Conservation (phyloP, 92 coral and sea anemone species). For the Siderastrea siderea region DNA sequence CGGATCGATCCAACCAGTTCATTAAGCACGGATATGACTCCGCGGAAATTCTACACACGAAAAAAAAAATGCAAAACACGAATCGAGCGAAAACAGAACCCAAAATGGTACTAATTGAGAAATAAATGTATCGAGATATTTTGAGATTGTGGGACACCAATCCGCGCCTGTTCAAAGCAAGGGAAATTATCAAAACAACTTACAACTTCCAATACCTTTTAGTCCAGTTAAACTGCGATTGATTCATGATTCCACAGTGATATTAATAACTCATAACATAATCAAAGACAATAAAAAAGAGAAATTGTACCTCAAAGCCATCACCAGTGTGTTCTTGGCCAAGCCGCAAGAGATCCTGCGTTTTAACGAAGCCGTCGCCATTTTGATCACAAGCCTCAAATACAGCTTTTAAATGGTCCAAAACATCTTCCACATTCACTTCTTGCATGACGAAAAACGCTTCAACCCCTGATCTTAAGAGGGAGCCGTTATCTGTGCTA, state of each 20-base stretch:
- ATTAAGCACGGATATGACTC: background rate
- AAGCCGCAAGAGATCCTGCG: conserved; percentile 93
- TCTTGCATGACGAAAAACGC: conserved; percentile 7
- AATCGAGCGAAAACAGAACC: background rate
- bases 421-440: conserved; percentile 70
- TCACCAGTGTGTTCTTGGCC: conserved; percentile 88
- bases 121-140: background rate
- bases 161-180: background rate
- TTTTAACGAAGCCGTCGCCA: conserved; percentile 99
- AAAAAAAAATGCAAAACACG: background rate
- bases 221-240: conserved; percentile 12
- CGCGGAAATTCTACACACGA: background rate
- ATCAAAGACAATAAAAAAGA: conserved; percentile 6
- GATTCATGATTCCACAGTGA: background rate
- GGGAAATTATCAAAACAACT: conserved; percentile 1
- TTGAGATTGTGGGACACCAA: background rate
- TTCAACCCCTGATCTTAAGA: conserved; percentile 23
- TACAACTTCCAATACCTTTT: background rate
- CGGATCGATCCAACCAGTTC: background rate
- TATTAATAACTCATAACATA: background rate
- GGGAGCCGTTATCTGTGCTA: conserved; percentile 53
- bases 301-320: conserved; percentile 78
- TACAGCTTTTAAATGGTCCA: conserved; percentile 86
- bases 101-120: background rate
- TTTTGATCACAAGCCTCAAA: conserved; percentile 98